Evolutionary conservation across 1,140 invertebrate species (phyloP).

Genomic region (Achroia grisella): DNA sequence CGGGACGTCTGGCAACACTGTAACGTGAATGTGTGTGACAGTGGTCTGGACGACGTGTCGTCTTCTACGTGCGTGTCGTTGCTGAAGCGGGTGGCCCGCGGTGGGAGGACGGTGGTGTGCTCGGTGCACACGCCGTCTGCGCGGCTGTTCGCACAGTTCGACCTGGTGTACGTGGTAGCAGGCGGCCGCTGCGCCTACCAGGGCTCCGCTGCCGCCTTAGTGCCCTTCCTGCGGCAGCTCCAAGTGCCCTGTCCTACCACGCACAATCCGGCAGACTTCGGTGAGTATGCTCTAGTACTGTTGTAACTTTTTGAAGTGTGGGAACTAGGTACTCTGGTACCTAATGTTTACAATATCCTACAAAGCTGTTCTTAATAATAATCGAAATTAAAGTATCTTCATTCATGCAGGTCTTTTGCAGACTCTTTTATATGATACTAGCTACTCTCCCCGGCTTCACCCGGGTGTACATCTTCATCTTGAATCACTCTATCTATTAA

Average conservation of each 20-base stretch:
- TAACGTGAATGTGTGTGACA: conserved; percentile 51
- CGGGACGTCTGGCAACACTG: no score
- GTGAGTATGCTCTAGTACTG: no score
- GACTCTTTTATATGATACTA: no score
- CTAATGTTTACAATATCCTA: no score
- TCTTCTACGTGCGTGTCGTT: conserved; percentile 84
- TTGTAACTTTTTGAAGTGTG: no score
- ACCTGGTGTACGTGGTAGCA: conserved; percentile 84
- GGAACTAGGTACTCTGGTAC: no score
- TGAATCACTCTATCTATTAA: no score
- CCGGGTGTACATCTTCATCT: no score
- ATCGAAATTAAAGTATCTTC: no score
- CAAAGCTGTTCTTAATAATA: no score
- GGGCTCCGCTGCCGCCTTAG: conserved; percentile 77
- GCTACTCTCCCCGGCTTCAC: no score
- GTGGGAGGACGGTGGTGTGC: conserved; percentile 90
- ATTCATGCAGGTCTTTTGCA: no score
- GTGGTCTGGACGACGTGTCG: conserved; percentile 85
- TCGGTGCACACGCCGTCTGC: conserved; percentile 94
- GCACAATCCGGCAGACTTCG: conserved; percentile 89
- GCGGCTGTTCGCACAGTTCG: conserved; percentile 83
- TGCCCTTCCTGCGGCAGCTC: conserved; percentile 79
- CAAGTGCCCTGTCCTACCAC: conserved; percentile 82
- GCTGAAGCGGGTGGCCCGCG: conserved; percentile 84
- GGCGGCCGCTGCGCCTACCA: conserved; percentile 85